Evolutionary conservation across 2,113 vertebrate species (phyloP).

Genomic region (Heteronetta atricapilla): DNA sequence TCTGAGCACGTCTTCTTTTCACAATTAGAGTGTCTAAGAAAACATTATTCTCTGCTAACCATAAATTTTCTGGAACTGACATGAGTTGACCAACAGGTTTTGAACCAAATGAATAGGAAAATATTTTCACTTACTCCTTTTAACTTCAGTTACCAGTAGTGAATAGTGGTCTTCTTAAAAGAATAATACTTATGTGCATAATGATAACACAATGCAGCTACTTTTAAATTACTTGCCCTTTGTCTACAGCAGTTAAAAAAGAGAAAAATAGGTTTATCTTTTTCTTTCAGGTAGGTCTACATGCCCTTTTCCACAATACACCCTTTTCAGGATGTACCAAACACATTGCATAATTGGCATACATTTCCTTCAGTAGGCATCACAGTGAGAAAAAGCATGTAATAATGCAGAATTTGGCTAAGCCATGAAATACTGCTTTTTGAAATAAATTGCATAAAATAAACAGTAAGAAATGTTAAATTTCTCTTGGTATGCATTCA

Average conservation of each 20-base stretch:
- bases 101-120: not conserved
- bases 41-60: not conserved
- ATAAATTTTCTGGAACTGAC: not conserved
- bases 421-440: not conserved
- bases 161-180: not conserved
- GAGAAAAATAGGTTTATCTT: conserved; percentile 3
- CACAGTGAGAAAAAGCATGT: not conserved
- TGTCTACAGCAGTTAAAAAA: not conserved
- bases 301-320: not conserved
- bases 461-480: not conserved
- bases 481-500: not conserved
- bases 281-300: conserved; percentile 6
- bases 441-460: not conserved
- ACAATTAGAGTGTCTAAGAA: not conserved
- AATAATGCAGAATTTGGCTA: not conserved
- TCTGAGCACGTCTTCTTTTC: not conserved
- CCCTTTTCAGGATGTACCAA: not conserved
- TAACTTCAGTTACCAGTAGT: not conserved
- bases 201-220: not conserved
- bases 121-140: not conserved
- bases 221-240: conserved; percentile 33
- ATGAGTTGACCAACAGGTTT: not conserved
- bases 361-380: not conserved
- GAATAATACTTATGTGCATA: not conserved
- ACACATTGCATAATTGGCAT: conserved; percentile 20